Conservation (phyloP, 2,797 vertebrate species). For the Alfaro cultratus region DNA sequence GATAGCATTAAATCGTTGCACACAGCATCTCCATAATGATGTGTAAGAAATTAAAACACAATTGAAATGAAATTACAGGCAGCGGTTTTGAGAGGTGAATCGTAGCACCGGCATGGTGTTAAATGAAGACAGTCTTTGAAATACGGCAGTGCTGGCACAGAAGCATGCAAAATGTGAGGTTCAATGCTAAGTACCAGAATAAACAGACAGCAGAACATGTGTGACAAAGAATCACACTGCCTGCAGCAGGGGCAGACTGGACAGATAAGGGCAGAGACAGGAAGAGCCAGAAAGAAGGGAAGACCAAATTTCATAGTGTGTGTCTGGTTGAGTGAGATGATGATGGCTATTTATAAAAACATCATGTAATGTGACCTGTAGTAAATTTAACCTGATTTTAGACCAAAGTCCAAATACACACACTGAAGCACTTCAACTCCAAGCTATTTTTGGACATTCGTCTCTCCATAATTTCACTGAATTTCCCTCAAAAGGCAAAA, state of each 20-base stretch:
- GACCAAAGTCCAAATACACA: slow-evolving; percentile 18
- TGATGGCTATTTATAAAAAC: slow-evolving; percentile 36
- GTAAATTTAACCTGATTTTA: slow-evolving; percentile 69
- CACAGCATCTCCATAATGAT: slow-evolving; percentile 16
- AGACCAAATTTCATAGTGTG: slow-evolving; percentile 34
- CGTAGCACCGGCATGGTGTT: slow-evolving; percentile 26
- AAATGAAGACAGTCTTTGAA: slow-evolving; percentile 54
- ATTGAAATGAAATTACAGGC: slow-evolving; percentile 31
- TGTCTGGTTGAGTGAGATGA: slow-evolving; percentile 27
- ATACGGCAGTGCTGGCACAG: slow-evolving; percentile 24
- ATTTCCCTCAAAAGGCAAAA: background rate
- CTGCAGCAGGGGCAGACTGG: slow-evolving; percentile 43
- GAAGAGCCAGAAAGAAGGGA: slow-evolving; percentile 20
- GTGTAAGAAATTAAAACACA: slow-evolving; percentile 23
- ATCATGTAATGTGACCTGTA: slow-evolving; percentile 46
- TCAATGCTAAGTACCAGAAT: slow-evolving; percentile 41
- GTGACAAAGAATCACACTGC: slow-evolving; percentile 63
- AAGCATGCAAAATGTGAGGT: slow-evolving; percentile 48
- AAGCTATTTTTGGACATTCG: slow-evolving; percentile 1
- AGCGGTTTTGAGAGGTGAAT: slow-evolving; percentile 33
- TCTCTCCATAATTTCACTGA: background rate
- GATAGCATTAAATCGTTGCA: slow-evolving; percentile 1
- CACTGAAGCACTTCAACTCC: background rate
- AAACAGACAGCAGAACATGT: slow-evolving; percentile 56
- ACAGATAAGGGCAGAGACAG: slow-evolving; percentile 41